Base-by-base conservation (phyloP, 2,797 vertebrate species). In the Naso thynnoides region DNA sequence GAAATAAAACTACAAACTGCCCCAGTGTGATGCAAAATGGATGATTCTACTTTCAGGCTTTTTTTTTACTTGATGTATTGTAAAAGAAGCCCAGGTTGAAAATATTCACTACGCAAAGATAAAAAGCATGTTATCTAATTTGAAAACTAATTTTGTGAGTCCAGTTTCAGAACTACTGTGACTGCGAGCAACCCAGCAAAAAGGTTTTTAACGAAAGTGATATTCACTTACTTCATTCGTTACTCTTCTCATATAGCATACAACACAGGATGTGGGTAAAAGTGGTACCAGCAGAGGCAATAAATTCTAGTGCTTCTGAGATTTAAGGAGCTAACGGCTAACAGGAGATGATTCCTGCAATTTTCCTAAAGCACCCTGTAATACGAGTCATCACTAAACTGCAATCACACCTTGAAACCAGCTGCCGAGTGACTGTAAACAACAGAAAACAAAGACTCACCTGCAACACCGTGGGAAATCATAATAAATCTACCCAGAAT, bases 291-390 rank as follows among this genome's bases (percentile, higher is more conserved):
- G 48, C 39, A 2, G 18, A 63, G 49, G 58, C 31, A 31, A 54
- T 18, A 58, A 59, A 83, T 83, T 21, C 69, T 9, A 56, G 15
- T 9, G 24, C 76, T 57, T 38, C 16, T 0, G 2, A 60, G 45
- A 48, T 33, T 24, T 7, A 62, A 27, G 56, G 33, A 50, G 29
- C 23, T 27, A 16, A 53, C 42, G 60, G 23, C 27, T 0, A 52
- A 68, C 70, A 75, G 79, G 73, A 84, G 73, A 49, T 41, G 14
- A 63, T 33, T 27, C 65, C 72, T 76, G 57, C 65, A 36, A 31
- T 64, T 76, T n/a, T 49, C 59, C 64, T 44, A 27, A 42, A 54
- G 61, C 38, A 19, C 14, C 84, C 71, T 79, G 71, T 76, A 76
- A 89, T 67, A 70, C 39, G 56, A 11, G 1, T 9, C 24, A 70